These are phyloP conservation scores for Ceramica pisi DNA, from an alignment of 2,888 invertebrate genomes.

Conservation along the genomic window DNA sequence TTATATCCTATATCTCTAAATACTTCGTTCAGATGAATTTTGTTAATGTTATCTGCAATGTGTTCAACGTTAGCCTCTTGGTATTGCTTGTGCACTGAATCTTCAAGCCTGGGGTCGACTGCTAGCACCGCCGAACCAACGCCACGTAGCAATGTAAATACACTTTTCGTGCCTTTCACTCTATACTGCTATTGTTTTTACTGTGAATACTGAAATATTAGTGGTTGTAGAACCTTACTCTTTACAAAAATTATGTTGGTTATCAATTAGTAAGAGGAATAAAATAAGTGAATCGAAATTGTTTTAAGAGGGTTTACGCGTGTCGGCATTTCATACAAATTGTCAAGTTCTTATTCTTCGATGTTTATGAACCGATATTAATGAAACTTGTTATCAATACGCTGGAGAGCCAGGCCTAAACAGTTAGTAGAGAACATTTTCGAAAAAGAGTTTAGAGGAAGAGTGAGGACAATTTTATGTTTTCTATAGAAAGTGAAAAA, in stretches of 20 bases:
- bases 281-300: neutral
- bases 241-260: neutral
- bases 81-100: conserved; percentile 48
- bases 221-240: neutral
- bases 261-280: neutral
- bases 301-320: too few relatives aligned
- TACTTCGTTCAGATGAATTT: neutral
- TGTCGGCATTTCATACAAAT: too few relatives aligned
- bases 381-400: too few relatives aligned
- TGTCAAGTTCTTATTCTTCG: too few relatives aligned
- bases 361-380: too few relatives aligned
- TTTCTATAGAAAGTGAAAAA: too few relatives aligned
- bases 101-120: conserved; percentile 66
- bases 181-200: conserved; percentile 33
- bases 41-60: neutral
- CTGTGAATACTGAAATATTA: conserved; percentile 13
- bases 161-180: conserved; percentile 73
- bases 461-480: too few relatives aligned
- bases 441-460: too few relatives aligned
- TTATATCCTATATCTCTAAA: neutral
- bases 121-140: conserved; percentile 84
- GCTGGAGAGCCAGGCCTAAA: too few relatives aligned
- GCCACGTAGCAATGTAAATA: conserved; percentile 84
- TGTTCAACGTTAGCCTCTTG: conserved; percentile 5
- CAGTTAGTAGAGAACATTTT: too few relatives aligned